phyloP scores from a whole-genome alignment of 1,140 invertebrate genomes.

The Drosophila rhopaloa region DNA sequence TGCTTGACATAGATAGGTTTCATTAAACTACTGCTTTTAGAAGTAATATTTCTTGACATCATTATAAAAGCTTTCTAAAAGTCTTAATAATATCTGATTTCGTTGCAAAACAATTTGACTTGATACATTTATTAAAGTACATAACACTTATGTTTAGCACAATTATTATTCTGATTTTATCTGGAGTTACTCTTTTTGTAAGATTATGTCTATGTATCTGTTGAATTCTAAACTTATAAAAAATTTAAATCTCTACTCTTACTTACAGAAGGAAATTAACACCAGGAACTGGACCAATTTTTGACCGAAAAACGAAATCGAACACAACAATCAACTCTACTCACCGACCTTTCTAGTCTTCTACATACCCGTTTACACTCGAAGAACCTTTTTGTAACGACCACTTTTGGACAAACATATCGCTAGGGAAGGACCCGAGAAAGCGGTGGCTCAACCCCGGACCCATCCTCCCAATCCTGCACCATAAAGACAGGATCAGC shows the following conservation, averaged over 20 bases:
- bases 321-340: slow-evolving; percentile 56
- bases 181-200: no score
- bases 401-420: slow-evolving; percentile 47
- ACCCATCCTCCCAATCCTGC: slow-evolving; percentile 6
- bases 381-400: slow-evolving; percentile 38
- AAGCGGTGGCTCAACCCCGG: slow-evolving; percentile 1
- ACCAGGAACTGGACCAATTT: slow-evolving; percentile 74
- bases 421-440: slow-evolving; percentile 1
- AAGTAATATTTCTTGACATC: neutral
- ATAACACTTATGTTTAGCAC: no score
- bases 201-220: no score
- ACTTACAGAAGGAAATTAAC: slow-evolving; percentile 14
- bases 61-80: no score
- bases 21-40: neutral
- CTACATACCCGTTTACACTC: slow-evolving; percentile 29
- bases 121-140: no score
- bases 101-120: no score
- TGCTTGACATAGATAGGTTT: slow-evolving; percentile 10
- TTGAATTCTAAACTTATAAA: no score
- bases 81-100: no score
- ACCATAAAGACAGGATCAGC: slow-evolving; percentile 2
- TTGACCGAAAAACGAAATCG: slow-evolving; percentile 33
- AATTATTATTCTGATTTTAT: no score
- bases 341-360: slow-evolving; percentile 62
- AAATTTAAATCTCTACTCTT: no score